Conservation (phyloP, 2,888 invertebrate genomes). For the Drosophila quinaria region DNA sequence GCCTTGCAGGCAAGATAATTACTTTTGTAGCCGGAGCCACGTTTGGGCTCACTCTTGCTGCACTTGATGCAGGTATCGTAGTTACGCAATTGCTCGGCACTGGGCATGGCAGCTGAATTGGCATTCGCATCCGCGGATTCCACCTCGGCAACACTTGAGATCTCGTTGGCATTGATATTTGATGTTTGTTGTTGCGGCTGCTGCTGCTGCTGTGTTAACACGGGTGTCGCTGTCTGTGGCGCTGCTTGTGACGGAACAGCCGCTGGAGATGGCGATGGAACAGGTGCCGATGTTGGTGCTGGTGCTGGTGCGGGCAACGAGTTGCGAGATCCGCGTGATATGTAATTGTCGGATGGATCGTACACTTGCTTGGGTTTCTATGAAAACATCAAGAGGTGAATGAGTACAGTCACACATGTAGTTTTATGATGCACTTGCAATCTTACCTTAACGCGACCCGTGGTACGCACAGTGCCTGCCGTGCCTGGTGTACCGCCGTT, state of each 20-base stretch:
- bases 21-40: slow-evolving; percentile 77
- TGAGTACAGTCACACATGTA: background rate
- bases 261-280: background rate
- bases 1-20: slow-evolving; percentile 78
- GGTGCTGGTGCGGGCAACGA: slow-evolving; percentile 36
- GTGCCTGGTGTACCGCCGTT: slow-evolving; percentile 28
- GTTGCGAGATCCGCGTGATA: slow-evolving; percentile 86
- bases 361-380: slow-evolving; percentile 94
- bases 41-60: slow-evolving; percentile 72
- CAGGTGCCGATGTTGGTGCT: slow-evolving; percentile 7
- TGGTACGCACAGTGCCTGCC: slow-evolving; percentile 79
- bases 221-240: background rate
- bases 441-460: slow-evolving; percentile 83
- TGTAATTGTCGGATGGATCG: slow-evolving; percentile 93
- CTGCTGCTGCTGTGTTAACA: background rate
- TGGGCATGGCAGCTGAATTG: background rate
- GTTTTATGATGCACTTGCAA: background rate
- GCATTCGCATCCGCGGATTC: slow-evolving; percentile 6
- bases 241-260: background rate
- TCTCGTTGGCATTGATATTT: background rate
- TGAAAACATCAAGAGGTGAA: background rate
- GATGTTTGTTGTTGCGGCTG: background rate
- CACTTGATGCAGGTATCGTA: slow-evolving; percentile 75
- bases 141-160: slow-evolving; percentile 2
- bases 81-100: slow-evolving; percentile 25